phyloP scores from a whole-genome alignment of 2,113 vertebrate genomes.

The Arvicanthis niloticus region DNA sequence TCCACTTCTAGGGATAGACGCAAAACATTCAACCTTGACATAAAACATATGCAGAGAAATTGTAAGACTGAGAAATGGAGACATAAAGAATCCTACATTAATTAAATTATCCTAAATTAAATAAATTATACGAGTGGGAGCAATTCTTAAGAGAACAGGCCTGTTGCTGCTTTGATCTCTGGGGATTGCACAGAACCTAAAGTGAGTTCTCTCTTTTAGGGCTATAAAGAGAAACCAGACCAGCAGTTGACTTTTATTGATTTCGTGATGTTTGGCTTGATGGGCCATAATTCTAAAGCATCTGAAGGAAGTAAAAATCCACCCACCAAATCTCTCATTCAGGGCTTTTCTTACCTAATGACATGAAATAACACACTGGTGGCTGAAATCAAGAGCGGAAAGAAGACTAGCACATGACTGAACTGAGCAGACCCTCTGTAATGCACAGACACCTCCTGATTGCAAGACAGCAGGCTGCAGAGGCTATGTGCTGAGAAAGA shows the following conservation, averaged over 20 bases:
- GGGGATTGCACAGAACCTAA: not conserved
- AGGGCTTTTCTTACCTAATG: not conserved
- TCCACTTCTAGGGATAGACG: not conserved
- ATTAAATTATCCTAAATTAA: not conserved
- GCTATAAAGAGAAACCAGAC: not conserved
- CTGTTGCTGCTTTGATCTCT: not conserved
- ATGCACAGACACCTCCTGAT: not conserved
- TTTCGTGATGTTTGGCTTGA: not conserved
- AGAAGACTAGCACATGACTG: not conserved
- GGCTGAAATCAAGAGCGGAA: not conserved
- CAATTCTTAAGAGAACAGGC: not conserved
- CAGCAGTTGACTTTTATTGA: not conserved
- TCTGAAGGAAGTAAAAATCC: not conserved
- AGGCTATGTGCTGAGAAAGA: not conserved
- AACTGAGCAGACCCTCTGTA: not conserved
- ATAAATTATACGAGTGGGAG: not conserved
- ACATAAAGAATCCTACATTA: not conserved
- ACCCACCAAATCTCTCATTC: not conserved
- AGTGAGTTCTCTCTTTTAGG: not conserved
- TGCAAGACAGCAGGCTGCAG: not conserved
- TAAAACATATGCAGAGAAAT: not conserved
- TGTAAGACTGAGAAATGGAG: not conserved
- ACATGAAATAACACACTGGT: too few relatives aligned
- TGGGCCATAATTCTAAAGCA: not conserved
- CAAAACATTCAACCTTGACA: not conserved